Evolutionary conservation across 2,113 vertebrate species (phyloP).

Genomic region (Coreoperca whiteheadi): DNA sequence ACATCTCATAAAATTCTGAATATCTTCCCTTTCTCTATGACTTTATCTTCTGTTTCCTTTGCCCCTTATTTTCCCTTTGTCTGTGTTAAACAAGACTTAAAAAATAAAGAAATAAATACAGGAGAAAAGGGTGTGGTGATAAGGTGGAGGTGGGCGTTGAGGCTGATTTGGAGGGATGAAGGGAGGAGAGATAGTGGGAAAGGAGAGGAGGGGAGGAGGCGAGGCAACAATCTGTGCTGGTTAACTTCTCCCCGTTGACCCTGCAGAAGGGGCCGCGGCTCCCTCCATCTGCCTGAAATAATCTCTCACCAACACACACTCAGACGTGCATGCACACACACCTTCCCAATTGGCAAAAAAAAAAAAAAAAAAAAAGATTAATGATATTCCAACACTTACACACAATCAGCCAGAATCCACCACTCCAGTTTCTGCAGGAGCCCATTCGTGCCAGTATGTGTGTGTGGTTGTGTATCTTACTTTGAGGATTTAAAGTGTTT

Average conservation of each 20-base stretch:
- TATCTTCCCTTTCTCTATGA: not conserved
- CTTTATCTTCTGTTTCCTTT: not conserved
- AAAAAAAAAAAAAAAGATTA: slow-evolving; percentile 59
- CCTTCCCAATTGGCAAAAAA: slow-evolving; percentile 60
- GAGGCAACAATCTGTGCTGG: slow-evolving; percentile 70
- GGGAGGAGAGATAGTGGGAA: slow-evolving; percentile 18
- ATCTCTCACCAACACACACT: slow-evolving; percentile 58
- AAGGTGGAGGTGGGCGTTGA: slow-evolving; percentile 29
- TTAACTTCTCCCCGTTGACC: slow-evolving; percentile 72
- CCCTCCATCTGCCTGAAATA: slow-evolving; percentile 75
- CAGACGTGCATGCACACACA: slow-evolving; percentile 6
- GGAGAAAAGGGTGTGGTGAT: slow-evolving; percentile 21
- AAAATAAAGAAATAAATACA: not conserved
- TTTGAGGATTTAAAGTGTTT: slow-evolving; percentile 66
- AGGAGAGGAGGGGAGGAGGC: slow-evolving; percentile 27
- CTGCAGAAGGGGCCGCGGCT: slow-evolving; percentile 65
- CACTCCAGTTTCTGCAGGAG: slow-evolving; percentile 54
- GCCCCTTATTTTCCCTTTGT: not conserved
- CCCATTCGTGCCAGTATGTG: slow-evolving; percentile 35
- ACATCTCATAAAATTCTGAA: not conserved
- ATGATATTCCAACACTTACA: slow-evolving; percentile 75
- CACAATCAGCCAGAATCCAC: slow-evolving; percentile 68
- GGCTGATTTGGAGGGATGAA: slow-evolving; percentile 45
- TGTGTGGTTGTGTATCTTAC: slow-evolving; percentile 38
- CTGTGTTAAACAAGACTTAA: slow-evolving; percentile 8